These are phyloP conservation scores for Sebastes reedi DNA, from an alignment of 2,797 vertebrate species.

Conservation along the genomic window DNA sequence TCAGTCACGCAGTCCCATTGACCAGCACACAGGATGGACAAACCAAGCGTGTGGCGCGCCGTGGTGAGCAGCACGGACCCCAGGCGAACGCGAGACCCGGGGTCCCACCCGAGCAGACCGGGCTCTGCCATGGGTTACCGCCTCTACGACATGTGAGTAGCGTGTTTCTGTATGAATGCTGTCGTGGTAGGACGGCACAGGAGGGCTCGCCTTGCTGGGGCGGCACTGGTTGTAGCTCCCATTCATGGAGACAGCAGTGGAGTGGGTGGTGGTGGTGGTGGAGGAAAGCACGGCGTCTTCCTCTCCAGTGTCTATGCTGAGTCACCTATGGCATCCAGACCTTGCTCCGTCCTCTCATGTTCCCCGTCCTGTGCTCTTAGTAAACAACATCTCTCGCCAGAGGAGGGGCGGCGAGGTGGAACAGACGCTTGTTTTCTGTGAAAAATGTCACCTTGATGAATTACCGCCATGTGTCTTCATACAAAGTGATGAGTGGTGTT, in stretches of 20 bases:
- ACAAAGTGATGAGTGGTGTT: neutral
- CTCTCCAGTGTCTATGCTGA: conserved; percentile 62
- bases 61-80: conserved; percentile 81
- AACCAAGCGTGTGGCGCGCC: conserved; percentile 81
- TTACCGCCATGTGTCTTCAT: conserved; percentile 14
- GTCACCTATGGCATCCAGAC: conserved; percentile 67
- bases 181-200: neutral
- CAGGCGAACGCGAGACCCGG: conserved; percentile 69
- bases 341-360: conserved; percentile 56
- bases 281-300: conserved; percentile 48
- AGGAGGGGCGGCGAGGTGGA: conserved; percentile 43
- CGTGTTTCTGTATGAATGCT: conserved; percentile 12
- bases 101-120: conserved; percentile 67
- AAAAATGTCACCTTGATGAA: conserved; percentile 8
- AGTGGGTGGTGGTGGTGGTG: conserved; percentile 39
- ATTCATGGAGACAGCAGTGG: conserved; percentile 52
- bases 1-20: conserved; percentile 54
- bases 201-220: neutral
- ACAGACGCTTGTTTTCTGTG: conserved; percentile 16
- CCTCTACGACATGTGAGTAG: conserved; percentile 97
- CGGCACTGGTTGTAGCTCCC: conserved; percentile 15
- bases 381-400: conserved; percentile 62
- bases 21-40: conserved; percentile 79
- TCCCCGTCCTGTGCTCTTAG: conserved; percentile 38
- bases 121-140: conserved; percentile 91